Conservation (phyloP, 2,113 vertebrate genomes). For the Leuciscus idus region DNA sequence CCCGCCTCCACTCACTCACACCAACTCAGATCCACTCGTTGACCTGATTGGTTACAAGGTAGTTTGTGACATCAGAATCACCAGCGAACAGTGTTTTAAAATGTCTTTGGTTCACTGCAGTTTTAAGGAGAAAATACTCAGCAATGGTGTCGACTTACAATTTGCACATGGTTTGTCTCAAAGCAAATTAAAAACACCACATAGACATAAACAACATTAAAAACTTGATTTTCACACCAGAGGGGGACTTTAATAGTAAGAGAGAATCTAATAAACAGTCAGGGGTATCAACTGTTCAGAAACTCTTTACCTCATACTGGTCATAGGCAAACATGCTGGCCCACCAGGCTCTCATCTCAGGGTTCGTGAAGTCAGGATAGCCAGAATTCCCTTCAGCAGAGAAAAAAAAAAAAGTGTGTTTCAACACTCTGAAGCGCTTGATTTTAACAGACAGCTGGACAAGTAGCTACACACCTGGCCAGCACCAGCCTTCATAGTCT, state of each 20-base stretch:
- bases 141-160: too few relatives aligned
- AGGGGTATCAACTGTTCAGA: neutral
- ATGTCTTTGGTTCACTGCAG: too few relatives aligned
- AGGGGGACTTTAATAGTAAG: neutral
- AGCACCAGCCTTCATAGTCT: conserved; percentile 95
- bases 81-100: too few relatives aligned
- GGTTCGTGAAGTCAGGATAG: conserved; percentile 89
- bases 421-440: neutral
- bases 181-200: too few relatives aligned
- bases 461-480: conserved; percentile 81
- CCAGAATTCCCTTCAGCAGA: conserved; percentile 79
- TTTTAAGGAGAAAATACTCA: too few relatives aligned
- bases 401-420: neutral
- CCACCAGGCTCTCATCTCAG: conserved; percentile 87
- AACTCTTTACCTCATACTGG: conserved; percentile 81
- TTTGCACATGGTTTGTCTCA: too few relatives aligned
- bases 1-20: too few relatives aligned
- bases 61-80: too few relatives aligned
- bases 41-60: too few relatives aligned
- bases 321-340: conserved; percentile 87
- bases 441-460: neutral
- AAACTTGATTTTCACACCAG: too few relatives aligned
- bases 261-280: neutral
- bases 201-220: too few relatives aligned
- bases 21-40: too few relatives aligned